Conservation (phyloP, 2,113 vertebrate genomes). For the Coptodon rendalli region DNA sequence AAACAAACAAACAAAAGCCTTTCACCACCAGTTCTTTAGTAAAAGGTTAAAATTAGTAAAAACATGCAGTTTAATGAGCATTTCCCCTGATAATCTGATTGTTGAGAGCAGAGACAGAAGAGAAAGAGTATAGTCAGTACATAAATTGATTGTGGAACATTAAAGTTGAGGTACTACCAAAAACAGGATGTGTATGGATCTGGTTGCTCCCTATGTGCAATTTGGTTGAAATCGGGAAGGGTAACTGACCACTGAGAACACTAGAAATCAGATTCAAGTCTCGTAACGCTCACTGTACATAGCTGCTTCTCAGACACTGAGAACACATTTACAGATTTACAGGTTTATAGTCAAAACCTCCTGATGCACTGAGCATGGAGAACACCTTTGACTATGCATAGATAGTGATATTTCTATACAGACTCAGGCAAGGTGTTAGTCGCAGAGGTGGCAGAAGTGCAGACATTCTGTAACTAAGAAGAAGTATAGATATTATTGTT, state of each 20-base stretch:
- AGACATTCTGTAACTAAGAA: not conserved
- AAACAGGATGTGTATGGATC: not conserved
- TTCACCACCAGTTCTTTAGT: not conserved
- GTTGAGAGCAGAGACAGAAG: not conserved
- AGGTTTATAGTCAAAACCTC: not conserved
- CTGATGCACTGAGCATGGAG: not conserved
- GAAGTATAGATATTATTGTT: not conserved
- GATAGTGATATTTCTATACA: not conserved
- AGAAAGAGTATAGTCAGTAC: not conserved
- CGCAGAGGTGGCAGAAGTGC: not conserved
- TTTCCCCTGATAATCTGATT: not conserved
- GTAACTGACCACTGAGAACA: not conserved
- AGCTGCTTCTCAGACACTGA: not conserved
- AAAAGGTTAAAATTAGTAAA: not conserved
- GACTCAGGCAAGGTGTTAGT: not conserved
- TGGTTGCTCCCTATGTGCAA: rapidly evolving
- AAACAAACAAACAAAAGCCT: not conserved
- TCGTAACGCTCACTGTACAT: not conserved
- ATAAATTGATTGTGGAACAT: not conserved
- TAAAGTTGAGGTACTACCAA: not conserved
- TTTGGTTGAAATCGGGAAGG: not conserved
- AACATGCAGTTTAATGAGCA: not conserved
- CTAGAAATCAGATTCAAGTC: not conserved
- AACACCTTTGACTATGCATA: not conserved
- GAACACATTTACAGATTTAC: not conserved